Evolutionary conservation across 2,888 invertebrate species (phyloP), one percentile per base, ranked within the genome.

Genomic region (Spilosoma lubricipeda): DNA sequence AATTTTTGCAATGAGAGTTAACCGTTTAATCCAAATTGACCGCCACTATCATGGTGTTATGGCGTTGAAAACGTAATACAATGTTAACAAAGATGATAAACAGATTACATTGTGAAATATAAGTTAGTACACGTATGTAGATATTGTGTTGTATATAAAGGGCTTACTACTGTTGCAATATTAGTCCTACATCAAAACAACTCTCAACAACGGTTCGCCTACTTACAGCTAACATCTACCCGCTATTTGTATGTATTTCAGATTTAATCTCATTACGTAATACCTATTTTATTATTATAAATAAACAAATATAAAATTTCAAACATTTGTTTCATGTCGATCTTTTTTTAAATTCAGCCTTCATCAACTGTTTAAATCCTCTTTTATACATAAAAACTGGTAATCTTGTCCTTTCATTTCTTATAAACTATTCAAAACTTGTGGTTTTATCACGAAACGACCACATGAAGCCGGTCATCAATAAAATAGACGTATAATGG

Each of bases 1-100:
- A 87, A 90, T 91, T 91, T 90, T 91, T 90, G 89, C 87, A 88
- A 86, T 89, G 92, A 90, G 91, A 91, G 88, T 88, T 89, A 86
- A 87, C 84, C 80, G 83, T 85, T 87, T 89, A 86, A 89, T 88
- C 88, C 85, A 73, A 80, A 74, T 85, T 82, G 78, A 82, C 65
- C 39, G 78, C 67, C 83, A 87, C 89, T 91, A 91, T 92, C 89
- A 81, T 79, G 77, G 75, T 78, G 83, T 85, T 90, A 88, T 89
- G 87, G 85, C 85, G 84, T 84, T 85, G 89, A 89, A 89, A 89
- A 86, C 84, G 80, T 48, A 78, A 80, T 80, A 76, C 90, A 90
- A 90, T 92, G 89, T 87, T 78, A 76, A 82, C 85, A 88, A 84
- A 90, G 87, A 86, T 85, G 88, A 88, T 88, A 63, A 63, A 63